A percentile compares a stretch with the other conserved stretches of the same genome.
phyloP scores from a whole-genome alignment of 2,797 vertebrate genomes.

The Mormyrops boulengeri region DNA sequence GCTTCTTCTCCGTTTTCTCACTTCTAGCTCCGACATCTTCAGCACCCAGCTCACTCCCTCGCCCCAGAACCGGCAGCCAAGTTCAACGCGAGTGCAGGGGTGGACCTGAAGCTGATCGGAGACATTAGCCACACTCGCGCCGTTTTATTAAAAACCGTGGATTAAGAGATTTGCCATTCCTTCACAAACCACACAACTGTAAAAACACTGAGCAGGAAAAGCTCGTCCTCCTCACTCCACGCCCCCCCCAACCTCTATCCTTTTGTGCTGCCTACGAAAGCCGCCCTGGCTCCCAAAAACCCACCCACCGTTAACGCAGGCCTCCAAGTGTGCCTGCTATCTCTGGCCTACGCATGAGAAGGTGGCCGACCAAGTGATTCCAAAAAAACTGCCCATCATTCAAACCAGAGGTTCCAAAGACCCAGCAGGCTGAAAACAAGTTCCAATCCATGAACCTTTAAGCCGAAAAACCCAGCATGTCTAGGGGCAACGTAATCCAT shows the following conservation, averaged over 20 bases:
- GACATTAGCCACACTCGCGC: conserved; percentile 48
- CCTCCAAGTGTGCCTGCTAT: background rate
- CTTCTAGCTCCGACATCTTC: conserved; percentile 7
- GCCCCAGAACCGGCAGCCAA: conserved; percentile 15
- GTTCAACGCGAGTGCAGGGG: conserved; percentile 18
- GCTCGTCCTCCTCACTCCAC: conserved; percentile 27
- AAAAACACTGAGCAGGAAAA: conserved; percentile 56
- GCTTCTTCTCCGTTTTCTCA: background rate
- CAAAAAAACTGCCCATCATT: background rate
- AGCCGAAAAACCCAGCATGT: background rate
- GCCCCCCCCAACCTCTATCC: conserved; percentile 5
- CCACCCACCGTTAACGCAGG: background rate
- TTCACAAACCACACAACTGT: conserved; percentile 59
- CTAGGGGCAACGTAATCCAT: background rate
- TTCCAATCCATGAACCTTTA: background rate
- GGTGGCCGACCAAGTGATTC: background rate
- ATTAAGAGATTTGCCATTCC: conserved; percentile 63
- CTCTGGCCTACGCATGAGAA: background rate
- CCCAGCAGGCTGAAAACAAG: background rate
- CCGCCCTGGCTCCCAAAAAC: conserved; percentile 29
- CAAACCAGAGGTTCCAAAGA: background rate
- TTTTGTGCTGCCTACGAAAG: background rate
- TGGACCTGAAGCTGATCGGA: conserved; percentile 47
- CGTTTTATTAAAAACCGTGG: conserved; percentile 60
- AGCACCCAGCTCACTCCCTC: conserved; percentile 26